Conservation (phyloP, 2,113 vertebrate genomes). For the Lophius piscatorius region DNA sequence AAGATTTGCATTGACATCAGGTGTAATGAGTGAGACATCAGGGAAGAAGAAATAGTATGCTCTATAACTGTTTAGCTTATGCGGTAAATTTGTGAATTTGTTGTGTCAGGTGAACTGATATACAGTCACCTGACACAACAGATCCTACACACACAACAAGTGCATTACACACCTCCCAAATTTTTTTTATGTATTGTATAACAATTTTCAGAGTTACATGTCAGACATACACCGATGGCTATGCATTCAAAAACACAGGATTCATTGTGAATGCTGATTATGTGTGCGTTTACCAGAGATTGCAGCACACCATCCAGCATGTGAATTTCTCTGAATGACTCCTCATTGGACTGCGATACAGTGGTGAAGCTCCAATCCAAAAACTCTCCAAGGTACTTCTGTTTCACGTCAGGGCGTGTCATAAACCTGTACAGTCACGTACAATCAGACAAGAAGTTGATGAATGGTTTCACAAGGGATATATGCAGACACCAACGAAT, state of each 20-base stretch:
- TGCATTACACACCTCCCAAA: constrained; percentile 69
- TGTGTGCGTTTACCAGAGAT: constrained; percentile 85
- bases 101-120: too few species aligned
- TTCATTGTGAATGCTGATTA: neutral
- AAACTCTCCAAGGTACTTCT: constrained; percentile 87
- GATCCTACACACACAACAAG: constrained; percentile 55
- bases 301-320: constrained; percentile 89
- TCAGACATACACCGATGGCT: constrained; percentile 3
- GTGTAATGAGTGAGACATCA: neutral
- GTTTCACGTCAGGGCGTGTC: constrained; percentile 90
- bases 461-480: constrained; percentile 1
- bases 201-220: too few species aligned
- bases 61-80: constrained; percentile 37
- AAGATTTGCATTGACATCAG: neutral
- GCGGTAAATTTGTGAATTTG: too few species aligned
- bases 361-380: constrained; percentile 90
- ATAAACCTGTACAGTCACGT: constrained; percentile 84
- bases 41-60: neutral
- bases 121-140: constrained; percentile 26
- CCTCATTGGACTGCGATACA: constrained; percentile 81
- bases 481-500: neutral
- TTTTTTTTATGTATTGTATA: constrained; percentile 37
- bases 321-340: constrained; percentile 83
- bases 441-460: constrained; percentile 9
- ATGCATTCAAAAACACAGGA: neutral